Conservation (phyloP, 1,140 invertebrate genomes). For the Lepidurus packardi region DNA sequence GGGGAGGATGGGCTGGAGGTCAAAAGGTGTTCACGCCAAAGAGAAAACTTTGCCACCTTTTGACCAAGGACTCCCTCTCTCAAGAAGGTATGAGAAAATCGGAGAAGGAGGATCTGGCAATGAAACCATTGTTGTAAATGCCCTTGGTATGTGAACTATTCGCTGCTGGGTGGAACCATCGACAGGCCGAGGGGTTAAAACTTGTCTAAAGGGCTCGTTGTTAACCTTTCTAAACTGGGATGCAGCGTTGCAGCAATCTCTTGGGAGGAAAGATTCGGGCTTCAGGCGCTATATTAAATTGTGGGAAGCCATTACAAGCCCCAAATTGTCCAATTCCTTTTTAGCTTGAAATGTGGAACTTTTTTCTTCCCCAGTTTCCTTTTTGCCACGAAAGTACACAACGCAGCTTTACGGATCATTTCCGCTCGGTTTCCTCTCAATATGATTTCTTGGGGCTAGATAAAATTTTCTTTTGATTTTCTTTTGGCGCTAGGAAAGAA, state of each 20-base stretch:
- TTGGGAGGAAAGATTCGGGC: neutral
- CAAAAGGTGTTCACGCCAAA: neutral
- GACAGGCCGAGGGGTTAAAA: constrained; percentile 10
- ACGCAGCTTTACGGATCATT: neutral
- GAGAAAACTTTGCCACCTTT: neutral
- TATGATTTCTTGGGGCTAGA: neutral
- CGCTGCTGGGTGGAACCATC: neutral
- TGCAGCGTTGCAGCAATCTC: neutral
- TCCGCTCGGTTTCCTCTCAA: constrained; percentile 21
- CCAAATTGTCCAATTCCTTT: constrained; percentile 19
- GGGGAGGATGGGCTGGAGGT: constrained; percentile 8
- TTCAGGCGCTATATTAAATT: neutral
- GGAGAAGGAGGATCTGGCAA: constrained; percentile 5
- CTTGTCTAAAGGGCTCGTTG: neutral
- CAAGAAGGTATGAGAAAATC: neutral
- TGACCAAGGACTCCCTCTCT: neutral
- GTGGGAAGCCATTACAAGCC: constrained; percentile 15
- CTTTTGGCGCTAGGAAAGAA: too few relatives aligned
- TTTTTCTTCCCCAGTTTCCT: neutral
- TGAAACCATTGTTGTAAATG: constrained; percentile 22
- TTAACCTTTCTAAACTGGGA: neutral
- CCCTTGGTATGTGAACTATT: constrained; percentile 19
- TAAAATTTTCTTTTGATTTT: too few relatives aligned
- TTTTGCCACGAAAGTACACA: neutral
- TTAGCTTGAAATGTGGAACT: neutral